A percentile compares a stretch with the other conserved stretches of the same genome.
Evolutionary conservation across 2,113 vertebrate species (phyloP).

Genomic region (Crotalus helleri): DNA sequence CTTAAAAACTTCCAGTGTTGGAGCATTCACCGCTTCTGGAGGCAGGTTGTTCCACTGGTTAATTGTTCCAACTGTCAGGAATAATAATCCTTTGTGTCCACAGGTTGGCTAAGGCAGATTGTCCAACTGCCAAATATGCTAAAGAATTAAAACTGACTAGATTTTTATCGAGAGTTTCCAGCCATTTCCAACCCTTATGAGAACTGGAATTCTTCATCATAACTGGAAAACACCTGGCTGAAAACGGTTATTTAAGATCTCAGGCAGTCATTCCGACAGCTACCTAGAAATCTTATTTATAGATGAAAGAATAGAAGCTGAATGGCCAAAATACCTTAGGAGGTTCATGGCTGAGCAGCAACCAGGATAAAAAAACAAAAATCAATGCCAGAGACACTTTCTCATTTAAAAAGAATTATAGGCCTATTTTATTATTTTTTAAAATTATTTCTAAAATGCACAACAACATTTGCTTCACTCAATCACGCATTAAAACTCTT

Average conservation of each 20-base stretch:
- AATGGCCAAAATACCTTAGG: neutral
- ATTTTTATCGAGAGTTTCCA: neutral
- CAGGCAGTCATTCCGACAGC: neutral
- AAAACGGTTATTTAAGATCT: neutral
- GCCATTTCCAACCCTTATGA: neutral
- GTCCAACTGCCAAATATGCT: neutral
- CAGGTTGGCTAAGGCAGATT: neutral
- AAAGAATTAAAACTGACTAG: neutral
- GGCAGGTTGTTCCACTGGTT: no score
- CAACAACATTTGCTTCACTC: neutral
- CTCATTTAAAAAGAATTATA: neutral
- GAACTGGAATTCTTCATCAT: neutral
- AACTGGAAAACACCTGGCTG: neutral
- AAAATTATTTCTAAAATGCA: neutral
- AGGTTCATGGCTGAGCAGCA: neutral
- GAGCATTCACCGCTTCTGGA: no score
- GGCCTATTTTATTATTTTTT: neutral
- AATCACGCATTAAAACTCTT: neutral
- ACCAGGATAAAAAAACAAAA: neutral
- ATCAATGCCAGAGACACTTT: neutral
- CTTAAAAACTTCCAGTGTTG: no score
- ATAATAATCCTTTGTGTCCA: neutral
- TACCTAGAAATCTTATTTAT: neutral
- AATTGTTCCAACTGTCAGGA: no score
- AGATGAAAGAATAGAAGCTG: neutral